Evolutionary conservation across 37 sponge, comb jelly and placozoan genomes (phyloP).

Genomic region (Halisarca cf. caerulea): DNA sequence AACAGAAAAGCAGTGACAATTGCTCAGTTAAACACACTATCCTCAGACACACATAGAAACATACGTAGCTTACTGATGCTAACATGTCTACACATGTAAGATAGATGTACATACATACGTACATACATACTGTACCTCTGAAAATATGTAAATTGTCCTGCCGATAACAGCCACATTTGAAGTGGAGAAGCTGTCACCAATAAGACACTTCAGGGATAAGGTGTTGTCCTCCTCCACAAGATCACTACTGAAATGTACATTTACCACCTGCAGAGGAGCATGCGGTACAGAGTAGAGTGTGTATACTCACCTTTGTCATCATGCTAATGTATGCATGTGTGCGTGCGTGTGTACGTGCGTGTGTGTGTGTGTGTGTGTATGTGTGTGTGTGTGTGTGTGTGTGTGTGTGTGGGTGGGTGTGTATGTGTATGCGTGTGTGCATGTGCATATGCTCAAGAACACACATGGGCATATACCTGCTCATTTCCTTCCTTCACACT

Average conservation of each 20-base stretch:
- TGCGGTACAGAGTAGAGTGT: neutral
- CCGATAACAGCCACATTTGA: conserved; percentile 60
- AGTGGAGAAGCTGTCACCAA: conserved; percentile 38
- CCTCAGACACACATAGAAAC: no score
- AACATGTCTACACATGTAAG: no score
- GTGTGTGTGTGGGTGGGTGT: neutral
- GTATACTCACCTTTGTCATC: no score
- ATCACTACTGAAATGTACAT: neutral
- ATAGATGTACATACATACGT: no score
- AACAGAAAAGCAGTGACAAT: no score
- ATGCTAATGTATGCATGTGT: neutral
- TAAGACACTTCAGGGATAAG: conserved; percentile 29
- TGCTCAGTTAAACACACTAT: no score
- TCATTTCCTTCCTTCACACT: neutral
- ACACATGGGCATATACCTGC: neutral
- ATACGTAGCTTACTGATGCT: no score
- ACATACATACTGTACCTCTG: conserved; percentile 27
- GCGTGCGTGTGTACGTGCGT: neutral
- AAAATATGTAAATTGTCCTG: conserved; percentile 62
- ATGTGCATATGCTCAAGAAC: neutral
- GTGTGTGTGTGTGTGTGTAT: neutral
- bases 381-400: conserved; percentile 1
- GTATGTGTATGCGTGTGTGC: neutral
- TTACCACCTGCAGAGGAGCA: neutral
- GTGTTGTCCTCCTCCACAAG: conserved; percentile 22